Evolutionary conservation across 2,797 vertebrate genomes (phyloP).

Genomic region (Sebastes oblongus): DNA sequence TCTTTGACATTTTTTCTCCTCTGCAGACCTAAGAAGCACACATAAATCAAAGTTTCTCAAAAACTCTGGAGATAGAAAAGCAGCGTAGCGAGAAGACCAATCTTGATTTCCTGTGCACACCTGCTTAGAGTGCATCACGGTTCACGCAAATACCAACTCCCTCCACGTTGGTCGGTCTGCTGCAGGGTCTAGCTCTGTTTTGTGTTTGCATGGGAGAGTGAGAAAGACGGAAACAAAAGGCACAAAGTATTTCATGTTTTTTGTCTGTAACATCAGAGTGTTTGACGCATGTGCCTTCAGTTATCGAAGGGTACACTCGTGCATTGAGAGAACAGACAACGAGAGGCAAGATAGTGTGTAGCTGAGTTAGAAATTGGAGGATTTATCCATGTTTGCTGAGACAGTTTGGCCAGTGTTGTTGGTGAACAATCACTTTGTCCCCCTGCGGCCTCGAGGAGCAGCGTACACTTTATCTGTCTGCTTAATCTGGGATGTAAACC

Average conservation of each 20-base stretch:
- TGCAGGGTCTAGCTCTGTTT: not conserved
- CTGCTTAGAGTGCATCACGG: slow-evolving; percentile 47
- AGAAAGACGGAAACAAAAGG: not conserved
- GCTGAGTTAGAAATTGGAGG: slow-evolving; percentile 45
- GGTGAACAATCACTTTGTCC: slow-evolving; percentile 30
- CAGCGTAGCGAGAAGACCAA: slow-evolving; percentile 49
- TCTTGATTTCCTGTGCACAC: slow-evolving; percentile 49
- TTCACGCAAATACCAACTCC: slow-evolving; percentile 41
- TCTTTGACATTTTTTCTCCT: slow-evolving; percentile 28
- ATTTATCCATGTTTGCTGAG: slow-evolving; percentile 49
- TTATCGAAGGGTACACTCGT: slow-evolving; percentile 18
- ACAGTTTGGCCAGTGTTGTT: slow-evolving; percentile 21
- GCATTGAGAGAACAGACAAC: slow-evolving; percentile 27
- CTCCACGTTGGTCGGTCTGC: not conserved
- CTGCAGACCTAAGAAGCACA: slow-evolving; percentile 28
- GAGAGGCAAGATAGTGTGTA: slow-evolving; percentile 37
- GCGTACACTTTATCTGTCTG: slow-evolving; percentile 10
- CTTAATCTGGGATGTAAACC: slow-evolving; percentile 31
- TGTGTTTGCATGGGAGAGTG: not conserved
- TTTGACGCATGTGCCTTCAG: not conserved
- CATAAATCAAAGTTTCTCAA: slow-evolving; percentile 43
- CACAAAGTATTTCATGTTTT: not conserved
- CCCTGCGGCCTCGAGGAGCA: not conserved
- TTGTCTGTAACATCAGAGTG: not conserved
- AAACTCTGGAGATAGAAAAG: slow-evolving; percentile 51